phyloP scores from a whole-genome alignment of 2,113 vertebrate species.

The Phalacrocorax aristotelis region DNA sequence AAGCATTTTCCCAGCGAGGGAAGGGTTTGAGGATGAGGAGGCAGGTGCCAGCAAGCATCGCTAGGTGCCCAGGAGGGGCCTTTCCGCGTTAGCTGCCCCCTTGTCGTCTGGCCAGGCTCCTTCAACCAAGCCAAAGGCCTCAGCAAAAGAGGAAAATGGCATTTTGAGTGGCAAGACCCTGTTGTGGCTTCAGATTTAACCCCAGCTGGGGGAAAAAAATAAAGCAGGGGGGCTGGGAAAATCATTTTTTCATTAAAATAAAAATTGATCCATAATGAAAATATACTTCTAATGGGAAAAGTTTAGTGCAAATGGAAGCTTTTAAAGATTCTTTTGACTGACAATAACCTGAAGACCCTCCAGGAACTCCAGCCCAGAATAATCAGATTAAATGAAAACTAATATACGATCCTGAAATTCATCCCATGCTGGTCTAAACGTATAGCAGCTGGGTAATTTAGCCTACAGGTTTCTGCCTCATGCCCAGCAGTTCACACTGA shows the following conservation, averaged over 20 bases:
- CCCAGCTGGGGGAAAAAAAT: background rate
- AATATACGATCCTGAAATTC: slow-evolving; percentile 59
- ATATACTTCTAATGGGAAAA: slow-evolving; percentile 45
- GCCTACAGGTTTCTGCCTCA: slow-evolving; percentile 65
- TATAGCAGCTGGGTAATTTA: slow-evolving; percentile 61
- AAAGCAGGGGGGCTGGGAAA: background rate
- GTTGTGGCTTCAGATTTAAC: background rate
- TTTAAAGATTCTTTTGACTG: slow-evolving; percentile 62
- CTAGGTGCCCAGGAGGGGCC: background rate
- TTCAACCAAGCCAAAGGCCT: background rate
- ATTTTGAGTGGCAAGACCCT: slow-evolving; percentile 22
- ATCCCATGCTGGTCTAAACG: slow-evolving; percentile 64
- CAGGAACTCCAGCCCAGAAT: slow-evolving; percentile 63
- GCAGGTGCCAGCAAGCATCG: background rate
- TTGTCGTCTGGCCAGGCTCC: background rate
- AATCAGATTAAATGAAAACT: slow-evolving; percentile 71
- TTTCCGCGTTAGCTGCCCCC: background rate
- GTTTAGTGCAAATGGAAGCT: slow-evolving; percentile 54
- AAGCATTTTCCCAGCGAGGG: background rate
- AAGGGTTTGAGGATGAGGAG: background rate
- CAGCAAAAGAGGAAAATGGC: background rate
- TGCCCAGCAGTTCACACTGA: slow-evolving; percentile 63
- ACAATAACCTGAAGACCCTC: slow-evolving; percentile 69
- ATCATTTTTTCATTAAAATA: slow-evolving; percentile 48
- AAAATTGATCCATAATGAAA: slow-evolving; percentile 23